Evolutionary conservation across 1,140 invertebrate genomes (phyloP), one percentile per base, ranked within the genome.

Genomic region (Reticulitermes speratus): DNA sequence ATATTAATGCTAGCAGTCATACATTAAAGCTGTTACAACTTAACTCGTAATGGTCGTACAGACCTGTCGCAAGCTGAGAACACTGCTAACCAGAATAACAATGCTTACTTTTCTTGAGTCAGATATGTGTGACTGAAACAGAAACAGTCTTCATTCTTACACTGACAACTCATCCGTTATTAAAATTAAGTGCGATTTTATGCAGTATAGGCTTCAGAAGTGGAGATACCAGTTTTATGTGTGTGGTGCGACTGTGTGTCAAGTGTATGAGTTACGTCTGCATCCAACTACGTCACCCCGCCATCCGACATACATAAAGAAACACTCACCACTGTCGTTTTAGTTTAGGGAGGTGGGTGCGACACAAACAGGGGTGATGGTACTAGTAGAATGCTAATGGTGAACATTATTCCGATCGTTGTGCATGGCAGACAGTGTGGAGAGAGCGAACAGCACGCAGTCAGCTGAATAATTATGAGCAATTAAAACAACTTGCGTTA

Each of bases 131-230:
- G 19, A 19, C 52, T 55, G 52, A 12, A 55, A 16, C 52, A 21
- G 52, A 55, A 12, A 55, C 19, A 16, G 5, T 16, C 14, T 55
- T 55, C 19, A 55, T 5, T 55, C 2, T 5, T 19, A 55, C 19
- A 19, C 52, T 55, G 14, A 55, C 65, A 75, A 75, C n/a, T 75
- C 65, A 75, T 75, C 8, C 25, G 25, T 75, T 25, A 75, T 75
- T 75, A 75, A 75, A 75, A 75, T 75, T 75, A 75, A 75, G 25
- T 75, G 65, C 65, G 8, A 14, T 75, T 75, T 75, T 75, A 75
- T 75, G n/a, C 65, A 75, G n/a, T 30, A 30, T 30, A 16, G 65
- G 14, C 25, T 11, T 75, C 16, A 30, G 65, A 75, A 75, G 65
- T 75, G 65, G 65, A 75, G 65, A 75, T 30, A 75, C 65, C n/a